phyloP scores from a whole-genome alignment of 1,140 invertebrate species.

The Rhagoletis zephyria region DNA sequence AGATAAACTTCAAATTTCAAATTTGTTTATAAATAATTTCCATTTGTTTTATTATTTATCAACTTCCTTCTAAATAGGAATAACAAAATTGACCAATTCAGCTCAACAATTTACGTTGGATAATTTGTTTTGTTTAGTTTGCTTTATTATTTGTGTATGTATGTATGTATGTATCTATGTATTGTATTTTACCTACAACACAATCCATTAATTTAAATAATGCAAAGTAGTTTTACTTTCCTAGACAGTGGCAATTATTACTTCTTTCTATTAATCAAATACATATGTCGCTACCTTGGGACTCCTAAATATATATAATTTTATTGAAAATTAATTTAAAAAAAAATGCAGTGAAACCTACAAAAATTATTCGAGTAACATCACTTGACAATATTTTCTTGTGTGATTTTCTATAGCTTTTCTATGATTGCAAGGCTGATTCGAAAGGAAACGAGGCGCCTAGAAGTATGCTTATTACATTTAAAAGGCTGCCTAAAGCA shows the following conservation, averaged over 20 bases:
- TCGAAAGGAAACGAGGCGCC: neutral
- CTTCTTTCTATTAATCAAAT: neutral
- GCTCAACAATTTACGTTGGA: slow-evolving; percentile 31
- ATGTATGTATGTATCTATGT: neutral
- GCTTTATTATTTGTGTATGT: neutral
- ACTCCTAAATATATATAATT: slow-evolving; percentile 29
- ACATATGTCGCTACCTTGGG: neutral
- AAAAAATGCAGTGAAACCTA: slow-evolving; percentile 45
- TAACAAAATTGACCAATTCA: slow-evolving; percentile 48
- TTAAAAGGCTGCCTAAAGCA: neutral
- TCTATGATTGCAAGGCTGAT: neutral
- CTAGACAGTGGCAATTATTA: neutral
- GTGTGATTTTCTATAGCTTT: neutral
- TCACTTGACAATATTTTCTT: neutral
- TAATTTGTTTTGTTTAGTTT: neutral
- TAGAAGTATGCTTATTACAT: neutral
- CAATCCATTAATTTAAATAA: neutral
- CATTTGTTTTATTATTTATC: slow-evolving; percentile 4
- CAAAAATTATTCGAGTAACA: slow-evolving; percentile 3
- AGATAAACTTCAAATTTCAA: neutral
- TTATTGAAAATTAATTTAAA: neutral
- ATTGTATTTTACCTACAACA: neutral
- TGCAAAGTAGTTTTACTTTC: neutral
- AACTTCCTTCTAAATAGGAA: slow-evolving; percentile 11
- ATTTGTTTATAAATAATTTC: neutral